Percentiles rank a stretch among this genome's conserved stretches.
Conservation (phyloP, 2,888 invertebrate species). For the Agonum fuliginosum region DNA sequence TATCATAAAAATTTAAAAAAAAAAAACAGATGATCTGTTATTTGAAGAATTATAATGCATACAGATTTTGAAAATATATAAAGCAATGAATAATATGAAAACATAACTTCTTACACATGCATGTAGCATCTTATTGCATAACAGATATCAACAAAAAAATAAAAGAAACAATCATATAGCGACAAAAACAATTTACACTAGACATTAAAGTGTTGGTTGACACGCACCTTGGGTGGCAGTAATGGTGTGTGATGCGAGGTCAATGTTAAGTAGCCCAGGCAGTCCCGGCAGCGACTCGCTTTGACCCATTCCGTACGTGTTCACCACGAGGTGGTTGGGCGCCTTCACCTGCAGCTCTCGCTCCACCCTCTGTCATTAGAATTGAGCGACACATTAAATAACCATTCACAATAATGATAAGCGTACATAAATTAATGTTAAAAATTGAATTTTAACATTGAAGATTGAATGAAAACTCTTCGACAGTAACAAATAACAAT, state of each 20-base stretch:
- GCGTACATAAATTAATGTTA: background rate
- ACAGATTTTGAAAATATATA: too few relatives aligned
- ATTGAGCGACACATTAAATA: conserved; percentile 60
- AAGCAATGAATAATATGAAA: too few relatives aligned
- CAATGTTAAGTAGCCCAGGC: conserved; percentile 74
- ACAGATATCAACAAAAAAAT: background rate
- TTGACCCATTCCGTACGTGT: conserved; percentile 65
- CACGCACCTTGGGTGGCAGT: conserved; percentile 56
- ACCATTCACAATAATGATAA: background rate
- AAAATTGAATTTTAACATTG: too few relatives aligned
- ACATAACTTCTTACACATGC: too few relatives aligned
- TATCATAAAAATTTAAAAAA: background rate
- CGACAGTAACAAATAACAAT: too few relatives aligned
- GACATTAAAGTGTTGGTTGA: conserved; percentile 62
- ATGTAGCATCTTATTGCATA: too few relatives aligned
- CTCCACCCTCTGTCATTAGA: conserved; percentile 77
- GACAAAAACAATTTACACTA: background rate
- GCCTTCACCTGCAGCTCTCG: conserved; percentile 78
- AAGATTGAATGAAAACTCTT: too few relatives aligned
- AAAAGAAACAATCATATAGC: background rate
- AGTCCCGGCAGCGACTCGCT: conserved; percentile 69
- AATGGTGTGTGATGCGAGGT: conserved; percentile 68
- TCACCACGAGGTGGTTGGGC: conserved; percentile 67
- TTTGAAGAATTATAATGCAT: background rate
- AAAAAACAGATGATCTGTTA: background rate